Evolutionary conservation across 2,888 invertebrate species (phyloP).

Genomic region (Tolmerus cingulatus): DNA sequence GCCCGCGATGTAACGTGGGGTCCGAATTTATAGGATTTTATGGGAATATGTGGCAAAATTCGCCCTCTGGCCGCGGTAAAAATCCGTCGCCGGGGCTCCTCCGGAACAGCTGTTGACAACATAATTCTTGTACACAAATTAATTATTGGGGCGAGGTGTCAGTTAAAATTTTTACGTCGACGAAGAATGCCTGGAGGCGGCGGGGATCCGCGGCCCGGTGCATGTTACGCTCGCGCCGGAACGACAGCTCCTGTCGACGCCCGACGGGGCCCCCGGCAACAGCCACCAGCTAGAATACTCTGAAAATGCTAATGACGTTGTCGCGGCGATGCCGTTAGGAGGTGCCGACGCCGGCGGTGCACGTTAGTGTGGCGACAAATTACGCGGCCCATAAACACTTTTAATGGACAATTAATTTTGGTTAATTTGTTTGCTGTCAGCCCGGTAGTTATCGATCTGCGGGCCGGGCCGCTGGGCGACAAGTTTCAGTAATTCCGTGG

Average conservation of each 20-base stretch:
- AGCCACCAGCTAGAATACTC: slow-evolving; percentile 1
- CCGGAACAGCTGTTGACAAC: slow-evolving; percentile 48
- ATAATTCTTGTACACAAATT: slow-evolving; percentile 49
- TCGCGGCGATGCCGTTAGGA: slow-evolving; percentile 19
- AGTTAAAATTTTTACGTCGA: slow-evolving; percentile 42
- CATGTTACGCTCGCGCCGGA: not conserved
- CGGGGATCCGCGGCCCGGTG: not conserved
- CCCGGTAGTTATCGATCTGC: slow-evolving; percentile 6
- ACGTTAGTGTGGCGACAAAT: slow-evolving; percentile 27
- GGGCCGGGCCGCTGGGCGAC: not conserved
- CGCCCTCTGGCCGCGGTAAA: not conserved
- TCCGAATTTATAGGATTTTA: slow-evolving; percentile 14
- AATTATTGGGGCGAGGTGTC: slow-evolving; percentile 46
- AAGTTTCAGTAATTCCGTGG: not conserved
- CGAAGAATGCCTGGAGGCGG: slow-evolving; percentile 22
- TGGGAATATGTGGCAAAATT: slow-evolving; percentile 3
- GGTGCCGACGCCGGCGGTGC: not conserved
- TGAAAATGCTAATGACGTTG: slow-evolving; percentile 42
- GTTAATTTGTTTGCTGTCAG: slow-evolving; percentile 40
- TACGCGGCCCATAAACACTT: slow-evolving; percentile 42
- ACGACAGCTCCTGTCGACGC: slow-evolving; percentile 17
- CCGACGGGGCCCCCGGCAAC: not conserved
- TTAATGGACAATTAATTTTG: slow-evolving; percentile 42
- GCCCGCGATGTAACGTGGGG: not conserved
- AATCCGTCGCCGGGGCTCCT: not conserved